Evolutionary conservation across 2,888 invertebrate genomes (phyloP), one percentile per base, ranked within the genome.

Genomic region (Ganaspis brasiliensis): DNA sequence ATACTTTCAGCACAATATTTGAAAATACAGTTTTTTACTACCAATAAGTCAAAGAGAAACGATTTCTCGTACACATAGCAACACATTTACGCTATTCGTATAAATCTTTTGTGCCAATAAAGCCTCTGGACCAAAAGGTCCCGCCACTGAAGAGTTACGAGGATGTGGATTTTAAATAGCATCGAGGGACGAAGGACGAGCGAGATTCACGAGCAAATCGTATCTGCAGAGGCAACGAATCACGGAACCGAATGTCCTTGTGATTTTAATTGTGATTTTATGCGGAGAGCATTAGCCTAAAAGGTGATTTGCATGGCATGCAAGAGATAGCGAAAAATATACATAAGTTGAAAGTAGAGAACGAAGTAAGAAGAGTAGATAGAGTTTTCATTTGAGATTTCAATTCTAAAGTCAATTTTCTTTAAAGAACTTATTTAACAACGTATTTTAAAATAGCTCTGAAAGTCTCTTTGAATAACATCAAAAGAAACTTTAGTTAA

Each of bases 201-300:
- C 26, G 71, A 73, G 61, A 63, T 63, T 16, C 37, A 40, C 70
- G 79, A 71, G 67, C 73, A 55, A 75, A 72, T 76, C 72, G 77
- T 71, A 74, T 76, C 49, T 79, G 35, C 40, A 49, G 55, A 75
- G 21, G 40, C 79, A 77, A 78, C 76, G 78, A 78, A 74, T 57
- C 45, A 67, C 26, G 24, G n/a, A 14, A 45, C 26, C 3, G 45
- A n/a, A 67, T 12, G 67, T 26, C 40, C 67, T 45, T 24, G 45
- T 67, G 74, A 81, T 82, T 85, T 85, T 86, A 87, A 87, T 87
- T 85, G 85, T 80, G 80, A 86, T 87, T 87, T 88, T 87, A 87
- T 87, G 79, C 85, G 79, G 84, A 21, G 40, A 52, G 84, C 85
- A 87, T 87, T 87, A 87, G 87, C 86, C 87, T 87, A 87, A 87